Base-by-base conservation (phyloP, 2,113 vertebrate genomes). In the Cariama cristata region DNA sequence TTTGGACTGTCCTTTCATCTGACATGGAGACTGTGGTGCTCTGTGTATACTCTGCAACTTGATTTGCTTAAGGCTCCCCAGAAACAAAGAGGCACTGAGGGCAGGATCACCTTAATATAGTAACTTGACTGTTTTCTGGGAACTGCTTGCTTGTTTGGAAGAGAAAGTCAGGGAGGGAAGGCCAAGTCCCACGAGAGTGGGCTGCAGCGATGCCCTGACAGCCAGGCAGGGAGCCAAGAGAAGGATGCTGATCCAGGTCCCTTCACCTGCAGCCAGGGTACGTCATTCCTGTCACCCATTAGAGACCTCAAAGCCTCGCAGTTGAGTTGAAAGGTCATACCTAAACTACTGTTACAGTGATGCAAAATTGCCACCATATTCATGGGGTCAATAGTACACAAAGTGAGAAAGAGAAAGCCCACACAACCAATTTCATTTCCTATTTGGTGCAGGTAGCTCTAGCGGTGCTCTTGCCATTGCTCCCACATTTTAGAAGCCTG, bases 121-220 rank as follows among this genome's bases (percentile, higher is more conserved):
- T 44, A 90, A 87, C 92, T 95, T 38, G 53, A 80, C 92, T 95
- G 79, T 87, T 93, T 97, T 85, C 92, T 96, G 91, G 75, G 62
- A 92, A 68, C 49, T n/a, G 72, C 56, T 83, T 85, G 19, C 76
- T 83, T 90, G 69, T 59, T 77, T 81, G 82, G 55, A 89, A 89
- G 32, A 93, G 66, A 71, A 75, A 71, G 12, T 30, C 35, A 20
- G 69, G 49, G 33, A 76, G 32, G 15, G 59, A 81, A 69, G 52
- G 73, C 72, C 52, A 87, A 63, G 68, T 79, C 67, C 32, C 85
- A 74, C 0, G 3, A 38, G 68, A 69, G 40, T 16, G 42, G 89
- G 58, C 44, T 91, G 52, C 50, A 85, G 49, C 7, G 1, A 80
- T 38, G 56, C 10, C 45, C 16, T 1, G 4, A 49, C 5, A 9